Percentiles rank a stretch among this genome's conserved stretches.
Conservation (phyloP, 2,888 invertebrate species). For the Blera fallax region DNA sequence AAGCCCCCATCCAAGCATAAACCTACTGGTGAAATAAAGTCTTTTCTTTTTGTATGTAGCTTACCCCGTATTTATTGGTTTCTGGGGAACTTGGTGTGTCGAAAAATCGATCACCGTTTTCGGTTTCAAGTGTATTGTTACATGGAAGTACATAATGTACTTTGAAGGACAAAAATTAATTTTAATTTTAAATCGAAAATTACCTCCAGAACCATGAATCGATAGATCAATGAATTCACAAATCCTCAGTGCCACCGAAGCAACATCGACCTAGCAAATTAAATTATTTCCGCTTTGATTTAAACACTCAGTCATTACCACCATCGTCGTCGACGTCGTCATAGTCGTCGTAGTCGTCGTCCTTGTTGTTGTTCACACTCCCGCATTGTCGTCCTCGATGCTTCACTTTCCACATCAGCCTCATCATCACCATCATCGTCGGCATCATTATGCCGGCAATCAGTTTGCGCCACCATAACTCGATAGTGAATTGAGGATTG, state of each 20-base stretch:
- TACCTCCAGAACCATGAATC: constrained; percentile 35
- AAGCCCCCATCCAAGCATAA: too few species aligned
- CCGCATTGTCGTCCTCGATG: constrained; percentile 43
- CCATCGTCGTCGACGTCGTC: not conserved
- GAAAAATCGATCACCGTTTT: too few species aligned
- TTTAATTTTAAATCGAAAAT: constrained; percentile 37
- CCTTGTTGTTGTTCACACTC: constrained; percentile 14
- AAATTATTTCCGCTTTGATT: constrained; percentile 68
- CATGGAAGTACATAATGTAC: too few species aligned
- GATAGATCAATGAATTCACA: constrained; percentile 48
- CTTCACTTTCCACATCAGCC: constrained; percentile 54
- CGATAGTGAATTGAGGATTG: constrained; percentile 56
- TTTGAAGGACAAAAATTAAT: too few species aligned
- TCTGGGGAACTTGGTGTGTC: too few species aligned
- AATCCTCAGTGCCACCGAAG: constrained; percentile 34
- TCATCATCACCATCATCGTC: constrained; percentile 48
- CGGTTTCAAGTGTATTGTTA: too few species aligned
- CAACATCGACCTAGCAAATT: constrained; percentile 60
- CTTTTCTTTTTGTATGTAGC: too few species aligned
- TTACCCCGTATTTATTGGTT: too few species aligned
- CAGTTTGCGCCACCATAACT: constrained; percentile 61
- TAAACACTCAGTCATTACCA: constrained; percentile 64
- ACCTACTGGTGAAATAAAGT: too few species aligned
- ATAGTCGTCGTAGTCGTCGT: not conserved
- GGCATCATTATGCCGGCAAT: constrained; percentile 65